Conservation (phyloP, 2,113 vertebrate genomes). For the mouse (Mus musculus) region GRCm39 chrX:102512501-102513000, state of each 20-base stretch:
- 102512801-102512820: too few relatives aligned
- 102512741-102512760: neutral
- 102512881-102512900: too few relatives aligned
- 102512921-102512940: neutral
- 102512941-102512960: conserved; percentile 44
- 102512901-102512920: neutral
- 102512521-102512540: neutral
- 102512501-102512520: conserved; percentile 21
- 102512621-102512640: neutral
- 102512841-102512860: too few relatives aligned
- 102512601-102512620: conserved; percentile 49
- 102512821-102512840: too few relatives aligned
- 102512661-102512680: conserved; percentile 7
- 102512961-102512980: neutral
- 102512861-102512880: too few relatives aligned
- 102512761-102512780: neutral
- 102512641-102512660: neutral
- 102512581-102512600: neutral
- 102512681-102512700: neutral
- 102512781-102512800: too few relatives aligned
- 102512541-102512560: conserved; percentile 4
- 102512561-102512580: conserved; percentile 38
- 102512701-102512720: neutral
- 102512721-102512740: neutral
- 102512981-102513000: neutral